phyloP scores from a whole-genome alignment of 1,140 invertebrate species.

The Saccostrea glomerata region DNA sequence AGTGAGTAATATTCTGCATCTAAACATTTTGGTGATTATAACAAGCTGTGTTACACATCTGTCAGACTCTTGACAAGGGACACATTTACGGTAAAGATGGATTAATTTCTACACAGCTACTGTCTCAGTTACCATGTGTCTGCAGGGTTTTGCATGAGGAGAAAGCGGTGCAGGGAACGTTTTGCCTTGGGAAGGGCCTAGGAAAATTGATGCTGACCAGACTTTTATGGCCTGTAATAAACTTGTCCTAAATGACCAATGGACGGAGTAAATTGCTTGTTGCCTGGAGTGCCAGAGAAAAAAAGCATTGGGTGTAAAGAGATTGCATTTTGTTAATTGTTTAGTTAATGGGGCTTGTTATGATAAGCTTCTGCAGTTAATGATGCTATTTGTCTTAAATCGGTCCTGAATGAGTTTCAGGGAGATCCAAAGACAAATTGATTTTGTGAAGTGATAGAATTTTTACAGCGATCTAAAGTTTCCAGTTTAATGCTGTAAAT shows the following conservation, averaged over 20 bases:
- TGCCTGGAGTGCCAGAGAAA: not conserved
- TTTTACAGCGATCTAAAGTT: constrained; percentile 9
- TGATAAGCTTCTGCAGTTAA: constrained; percentile 25
- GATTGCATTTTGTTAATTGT: constrained; percentile 38
- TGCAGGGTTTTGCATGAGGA: not conserved
- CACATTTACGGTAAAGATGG: constrained; percentile 25
- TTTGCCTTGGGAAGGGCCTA: not conserved
- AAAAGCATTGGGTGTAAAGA: constrained; percentile 27
- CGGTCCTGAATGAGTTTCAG: not conserved
- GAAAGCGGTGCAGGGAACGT: not conserved
- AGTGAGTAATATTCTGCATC: not conserved
- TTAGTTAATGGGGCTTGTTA: constrained; percentile 26
- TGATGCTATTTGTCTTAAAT: constrained; percentile 32
- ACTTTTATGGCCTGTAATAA: not conserved
- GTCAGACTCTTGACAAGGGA: constrained; percentile 32
- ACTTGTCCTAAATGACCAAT: constrained; percentile 21
- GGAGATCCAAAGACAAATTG: constrained; percentile 25
- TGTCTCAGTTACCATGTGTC: constrained; percentile 8
- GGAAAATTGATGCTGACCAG: not conserved
- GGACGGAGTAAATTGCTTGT: constrained; percentile 3
- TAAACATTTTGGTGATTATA: not conserved
- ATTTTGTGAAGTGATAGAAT: not conserved
- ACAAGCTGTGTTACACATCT: constrained; percentile 25
- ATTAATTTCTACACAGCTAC: constrained; percentile 25
- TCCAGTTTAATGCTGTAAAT: constrained; percentile 24